A percentile compares a stretch with the other conserved stretches of the same genome.
Conservation (phyloP, 2,797 vertebrate species). For the Artibeus jamaicensis region DNA sequence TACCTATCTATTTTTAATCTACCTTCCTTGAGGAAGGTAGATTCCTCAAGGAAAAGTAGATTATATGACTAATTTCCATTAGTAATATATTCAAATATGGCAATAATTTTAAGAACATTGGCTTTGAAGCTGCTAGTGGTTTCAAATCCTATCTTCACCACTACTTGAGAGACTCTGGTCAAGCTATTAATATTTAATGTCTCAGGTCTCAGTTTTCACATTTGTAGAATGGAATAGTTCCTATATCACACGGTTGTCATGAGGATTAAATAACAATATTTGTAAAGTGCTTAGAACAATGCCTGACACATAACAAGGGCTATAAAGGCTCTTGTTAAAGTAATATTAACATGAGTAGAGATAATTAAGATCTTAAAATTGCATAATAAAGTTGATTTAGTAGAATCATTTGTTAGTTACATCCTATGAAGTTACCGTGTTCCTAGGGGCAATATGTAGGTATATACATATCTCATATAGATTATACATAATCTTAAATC, state of each 20-base stretch:
- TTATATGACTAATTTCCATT: neutral
- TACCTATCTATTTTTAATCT: neutral
- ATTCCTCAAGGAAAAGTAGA: neutral
- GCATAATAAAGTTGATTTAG: neutral
- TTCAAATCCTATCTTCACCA: neutral
- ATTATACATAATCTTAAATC: neutral
- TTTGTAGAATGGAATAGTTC: neutral
- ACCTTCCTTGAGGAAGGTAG: neutral
- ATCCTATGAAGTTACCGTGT: neutral
- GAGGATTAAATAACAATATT: neutral
- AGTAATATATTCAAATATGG: neutral
- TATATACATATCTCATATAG: no score
- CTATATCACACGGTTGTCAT: neutral
- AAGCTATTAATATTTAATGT: neutral
- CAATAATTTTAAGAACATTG: neutral
- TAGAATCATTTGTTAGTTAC: neutral
- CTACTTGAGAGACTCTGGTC: neutral
- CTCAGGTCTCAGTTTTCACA: neutral
- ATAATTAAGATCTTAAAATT: neutral
- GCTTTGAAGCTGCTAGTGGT: neutral
- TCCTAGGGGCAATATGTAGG: neutral
- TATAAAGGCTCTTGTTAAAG: neutral
- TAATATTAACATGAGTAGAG: neutral
- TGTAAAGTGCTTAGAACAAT: neutral
- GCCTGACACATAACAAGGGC: neutral